phyloP scores from a whole-genome alignment of 2,113 vertebrate species.

The Cisticola juncidis region DNA sequence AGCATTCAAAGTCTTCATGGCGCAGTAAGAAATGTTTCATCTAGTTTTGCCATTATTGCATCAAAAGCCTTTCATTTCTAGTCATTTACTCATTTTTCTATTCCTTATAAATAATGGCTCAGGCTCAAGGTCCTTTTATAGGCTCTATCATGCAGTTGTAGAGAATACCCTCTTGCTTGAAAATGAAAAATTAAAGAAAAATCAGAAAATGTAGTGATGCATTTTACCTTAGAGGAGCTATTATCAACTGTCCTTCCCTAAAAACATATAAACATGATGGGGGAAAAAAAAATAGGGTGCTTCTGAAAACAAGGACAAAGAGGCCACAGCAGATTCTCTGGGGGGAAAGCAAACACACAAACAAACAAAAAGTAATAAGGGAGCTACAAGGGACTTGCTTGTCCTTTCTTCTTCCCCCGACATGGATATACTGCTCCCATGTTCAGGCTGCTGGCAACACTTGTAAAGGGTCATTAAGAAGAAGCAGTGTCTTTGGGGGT shows the following conservation, averaged over 20 bases:
- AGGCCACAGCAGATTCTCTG: neutral
- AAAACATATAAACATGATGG: neutral
- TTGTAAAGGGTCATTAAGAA: neutral
- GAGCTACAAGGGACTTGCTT: neutral
- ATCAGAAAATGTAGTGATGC: neutral
- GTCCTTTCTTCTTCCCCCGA: neutral
- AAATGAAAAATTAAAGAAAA: neutral
- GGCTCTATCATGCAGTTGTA: neutral
- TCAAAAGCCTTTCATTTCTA: neutral
- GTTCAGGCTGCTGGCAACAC: neutral
- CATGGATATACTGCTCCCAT: neutral
- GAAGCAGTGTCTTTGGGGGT: neutral
- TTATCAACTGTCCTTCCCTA: neutral
- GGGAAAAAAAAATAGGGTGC: neutral
- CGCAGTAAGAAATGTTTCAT: neutral
- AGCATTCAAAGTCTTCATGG: neutral
- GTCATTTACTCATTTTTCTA: neutral
- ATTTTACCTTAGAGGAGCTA: neutral
- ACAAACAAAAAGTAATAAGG: neutral
- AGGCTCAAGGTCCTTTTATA: neutral
- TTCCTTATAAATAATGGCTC: neutral
- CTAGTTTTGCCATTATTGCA: neutral
- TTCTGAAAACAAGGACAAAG: neutral
- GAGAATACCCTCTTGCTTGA: neutral
- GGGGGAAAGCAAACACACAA: neutral